Evolutionary conservation across 2,113 vertebrate species (phyloP).

Genomic region (Lophius piscatorius): DNA sequence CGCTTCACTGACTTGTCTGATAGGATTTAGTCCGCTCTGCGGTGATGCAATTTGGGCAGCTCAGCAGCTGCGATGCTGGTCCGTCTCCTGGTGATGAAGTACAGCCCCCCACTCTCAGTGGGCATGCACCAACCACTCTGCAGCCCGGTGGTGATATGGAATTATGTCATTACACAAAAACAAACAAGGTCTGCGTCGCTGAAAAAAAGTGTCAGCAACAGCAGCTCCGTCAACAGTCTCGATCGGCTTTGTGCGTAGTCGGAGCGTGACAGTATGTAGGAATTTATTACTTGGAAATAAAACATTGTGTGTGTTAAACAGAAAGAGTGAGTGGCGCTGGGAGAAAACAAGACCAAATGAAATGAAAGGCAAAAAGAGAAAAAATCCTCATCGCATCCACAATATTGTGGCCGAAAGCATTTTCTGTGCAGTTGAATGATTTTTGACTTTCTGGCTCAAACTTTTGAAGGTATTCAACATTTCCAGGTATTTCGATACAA

Average conservation of each 20-base stretch:
- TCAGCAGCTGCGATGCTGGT: constrained; percentile 72
- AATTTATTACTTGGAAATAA: background rate
- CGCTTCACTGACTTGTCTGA: constrained; percentile 81
- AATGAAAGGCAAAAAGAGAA: too few relatives aligned
- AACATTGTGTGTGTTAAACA: background rate
- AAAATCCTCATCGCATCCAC: too few relatives aligned
- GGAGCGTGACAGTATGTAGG: constrained; percentile 22
- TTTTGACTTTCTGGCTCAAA: too few relatives aligned
- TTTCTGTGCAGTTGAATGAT: too few relatives aligned
- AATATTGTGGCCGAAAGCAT: too few relatives aligned
- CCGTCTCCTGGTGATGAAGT: constrained; percentile 66
- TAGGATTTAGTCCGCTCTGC: constrained; percentile 76
- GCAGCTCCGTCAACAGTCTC: constrained; percentile 9
- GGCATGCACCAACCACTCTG: constrained; percentile 50
- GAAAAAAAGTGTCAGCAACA: constrained; percentile 48
- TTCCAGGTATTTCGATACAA: too few relatives aligned
- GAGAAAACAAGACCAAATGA: too few relatives aligned
- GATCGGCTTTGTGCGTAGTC: constrained; percentile 27
- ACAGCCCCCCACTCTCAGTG: constrained; percentile 34
- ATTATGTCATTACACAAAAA: constrained; percentile 51
- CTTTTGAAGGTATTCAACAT: too few relatives aligned
- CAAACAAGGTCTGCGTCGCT: constrained; percentile 26
- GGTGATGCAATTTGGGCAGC: constrained; percentile 79
- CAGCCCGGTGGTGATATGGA: constrained; percentile 36
- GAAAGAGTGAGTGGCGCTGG: too few relatives aligned